Base-by-base conservation (phyloP, 92 coral and sea anemone genomes). In the Parazoanthus darwini region DNA sequence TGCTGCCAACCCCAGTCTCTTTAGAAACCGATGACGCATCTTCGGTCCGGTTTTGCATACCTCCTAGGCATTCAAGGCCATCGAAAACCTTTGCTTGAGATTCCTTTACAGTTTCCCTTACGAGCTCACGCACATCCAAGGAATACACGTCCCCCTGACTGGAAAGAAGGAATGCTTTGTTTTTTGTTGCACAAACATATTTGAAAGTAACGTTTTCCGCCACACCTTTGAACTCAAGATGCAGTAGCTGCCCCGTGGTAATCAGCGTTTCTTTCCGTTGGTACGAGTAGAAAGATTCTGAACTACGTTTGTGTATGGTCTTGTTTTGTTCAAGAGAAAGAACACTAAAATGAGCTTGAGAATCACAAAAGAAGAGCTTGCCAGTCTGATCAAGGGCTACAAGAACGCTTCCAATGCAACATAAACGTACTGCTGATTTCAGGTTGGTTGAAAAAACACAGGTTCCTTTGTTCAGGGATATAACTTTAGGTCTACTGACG, bases 321-420 rank as follows among this genome's bases (percentile, higher is more conserved):
- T n/a, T 37, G 25, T 14, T 65, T 10, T 20, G 72, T 58, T 29
- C 33, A 29, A 29, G 23, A 63, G 33, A 29, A 29, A 29, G 33
- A 29, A 29, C 33, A 29, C 33, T 29, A 10, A 81, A 36, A 50
- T 7, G 13, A 42, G 15, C 76, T 26, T 66, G 77, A 71, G 68
- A 82, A 14, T 67, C 73, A 66, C 86, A 66, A 39, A 22, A 82
- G 6, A 82, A 70, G 58, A 67, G 56, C 25, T 82, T n/a, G 36
- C 86, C 86, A 36, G 10, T 67, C 77, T 82, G 14, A n/a, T 82
- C 86, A 82, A 82, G 46, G 36, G 72, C 77, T 67, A 82, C 38
- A 65, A 82, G 77, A 50, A 35, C 16, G 6, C 54, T 35, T 82
- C 77, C 77, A 66, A 13, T 33, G 77, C 18, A 82, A 5, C 77